Evolutionary conservation across 2,797 vertebrate species (phyloP).

Genomic region (Gila robusta): DNA sequence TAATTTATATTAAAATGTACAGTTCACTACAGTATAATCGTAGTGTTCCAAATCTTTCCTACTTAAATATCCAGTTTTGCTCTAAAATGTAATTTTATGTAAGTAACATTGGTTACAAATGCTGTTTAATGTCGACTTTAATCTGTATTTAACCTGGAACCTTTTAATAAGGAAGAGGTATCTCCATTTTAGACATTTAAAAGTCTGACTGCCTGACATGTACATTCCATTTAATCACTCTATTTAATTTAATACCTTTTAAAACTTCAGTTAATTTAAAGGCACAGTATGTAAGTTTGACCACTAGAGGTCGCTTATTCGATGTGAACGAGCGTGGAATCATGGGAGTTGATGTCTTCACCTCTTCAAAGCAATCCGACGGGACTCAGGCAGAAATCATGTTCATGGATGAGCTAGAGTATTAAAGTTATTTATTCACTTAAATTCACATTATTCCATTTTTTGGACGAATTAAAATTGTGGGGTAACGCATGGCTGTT

Average conservation of each 20-base stretch:
- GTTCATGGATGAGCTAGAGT: too few species aligned
- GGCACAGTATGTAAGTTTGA: too few species aligned
- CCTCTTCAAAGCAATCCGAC: too few species aligned
- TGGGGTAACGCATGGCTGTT: too few species aligned
- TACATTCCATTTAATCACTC: neutral
- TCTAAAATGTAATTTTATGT: neutral
- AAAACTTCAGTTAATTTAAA: neutral
- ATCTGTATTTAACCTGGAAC: neutral
- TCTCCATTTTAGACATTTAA: neutral
- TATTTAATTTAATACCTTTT: neutral
- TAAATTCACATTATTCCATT: too few species aligned
- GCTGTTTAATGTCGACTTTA: neutral
- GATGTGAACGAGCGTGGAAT: too few species aligned
- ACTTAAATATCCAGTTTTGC: neutral
- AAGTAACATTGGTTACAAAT: neutral
- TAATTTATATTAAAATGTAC: neutral
- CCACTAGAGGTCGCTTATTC: too few species aligned
- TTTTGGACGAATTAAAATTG: too few species aligned
- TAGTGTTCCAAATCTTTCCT: neutral
- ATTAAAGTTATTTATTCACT: too few species aligned
- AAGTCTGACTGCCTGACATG: neutral
- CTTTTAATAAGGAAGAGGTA: neutral
- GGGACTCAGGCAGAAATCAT: too few species aligned
- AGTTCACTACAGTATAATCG: neutral
- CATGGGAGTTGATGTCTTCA: too few species aligned